These are phyloP conservation scores for Tanytarsus gracilentus DNA, from an alignment of 2,888 invertebrate genomes.

Conservation along the genomic window DNA sequence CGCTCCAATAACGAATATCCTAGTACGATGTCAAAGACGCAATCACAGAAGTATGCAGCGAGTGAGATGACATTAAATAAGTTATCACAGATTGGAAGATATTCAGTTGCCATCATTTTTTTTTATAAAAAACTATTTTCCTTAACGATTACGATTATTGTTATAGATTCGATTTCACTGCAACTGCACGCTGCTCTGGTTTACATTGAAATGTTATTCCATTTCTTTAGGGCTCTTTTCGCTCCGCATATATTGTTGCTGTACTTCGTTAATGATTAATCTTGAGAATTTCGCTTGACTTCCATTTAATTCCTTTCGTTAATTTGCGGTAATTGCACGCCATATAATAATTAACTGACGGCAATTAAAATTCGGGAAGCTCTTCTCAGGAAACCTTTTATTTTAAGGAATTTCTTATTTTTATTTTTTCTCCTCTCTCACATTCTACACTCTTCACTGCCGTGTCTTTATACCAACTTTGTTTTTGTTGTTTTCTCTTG, in stretches of 20 bases:
- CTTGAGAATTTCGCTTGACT: not conserved
- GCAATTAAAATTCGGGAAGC: not conserved
- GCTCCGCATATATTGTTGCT: too few species aligned
- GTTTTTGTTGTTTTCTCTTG: slow-evolving; percentile 13
- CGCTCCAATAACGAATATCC: slow-evolving; percentile 71
- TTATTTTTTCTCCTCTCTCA: slow-evolving; percentile 1
- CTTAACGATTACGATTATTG: not conserved
- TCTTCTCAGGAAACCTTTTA: slow-evolving; percentile 4
- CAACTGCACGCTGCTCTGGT: slow-evolving; percentile 1
- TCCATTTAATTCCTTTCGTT: not conserved
- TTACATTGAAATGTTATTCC: slow-evolving; percentile 2
- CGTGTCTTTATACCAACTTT: not conserved
- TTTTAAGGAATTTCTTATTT: slow-evolving; percentile 16
- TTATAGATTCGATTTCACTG: not conserved
- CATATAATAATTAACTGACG: too few species aligned
- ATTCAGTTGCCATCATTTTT: slow-evolving; percentile 56
- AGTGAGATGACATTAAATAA: slow-evolving; percentile 84
- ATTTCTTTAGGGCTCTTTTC: slow-evolving; percentile 6
- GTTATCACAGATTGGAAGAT: slow-evolving; percentile 83
- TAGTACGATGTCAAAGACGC: slow-evolving; percentile 79
- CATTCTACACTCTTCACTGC: not conserved
- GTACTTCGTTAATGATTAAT: too few species aligned
- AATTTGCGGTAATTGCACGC: too few species aligned
- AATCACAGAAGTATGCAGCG: slow-evolving; percentile 83
- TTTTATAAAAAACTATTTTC: not conserved